phyloP scores from a whole-genome alignment of 1,140 invertebrate species.

The Lethocerus indicus region DNA sequence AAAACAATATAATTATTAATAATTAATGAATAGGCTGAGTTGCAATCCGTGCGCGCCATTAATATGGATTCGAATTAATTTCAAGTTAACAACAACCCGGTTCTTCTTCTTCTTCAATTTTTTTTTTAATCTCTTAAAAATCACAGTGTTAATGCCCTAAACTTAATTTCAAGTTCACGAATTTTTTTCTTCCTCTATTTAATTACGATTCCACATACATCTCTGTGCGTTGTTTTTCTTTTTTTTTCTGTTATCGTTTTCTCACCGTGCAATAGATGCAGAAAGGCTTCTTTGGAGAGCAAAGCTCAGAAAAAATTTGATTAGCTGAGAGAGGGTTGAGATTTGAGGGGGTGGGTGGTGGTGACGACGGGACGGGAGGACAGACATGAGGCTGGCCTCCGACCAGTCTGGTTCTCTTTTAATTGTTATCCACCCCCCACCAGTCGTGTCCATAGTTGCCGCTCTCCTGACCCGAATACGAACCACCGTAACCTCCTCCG shows the following conservation, averaged over 20 bases:
- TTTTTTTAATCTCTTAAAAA: too few species aligned
- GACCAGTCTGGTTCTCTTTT: constrained; percentile 1
- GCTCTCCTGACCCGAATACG: neutral
- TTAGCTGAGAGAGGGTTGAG: constrained; percentile 12
- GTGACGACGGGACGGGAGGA: neutral
- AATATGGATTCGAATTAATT: too few species aligned
- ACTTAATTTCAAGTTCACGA: constrained; percentile 7
- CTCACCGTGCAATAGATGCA: too few species aligned
- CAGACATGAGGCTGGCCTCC: too few species aligned
- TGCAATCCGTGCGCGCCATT: too few species aligned
- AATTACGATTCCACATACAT: constrained; percentile 3
- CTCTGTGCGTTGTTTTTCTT: neutral
- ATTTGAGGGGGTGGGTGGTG: neutral
- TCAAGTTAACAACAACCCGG: too few species aligned
- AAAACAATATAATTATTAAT: too few species aligned
- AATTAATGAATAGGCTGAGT: too few species aligned
- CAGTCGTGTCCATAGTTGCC: constrained; percentile 4
- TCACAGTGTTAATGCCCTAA: constrained; percentile 15
- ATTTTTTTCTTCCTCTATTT: constrained; percentile 2
- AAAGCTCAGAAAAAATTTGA: constrained; percentile 10
- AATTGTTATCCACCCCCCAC: constrained; percentile 4
- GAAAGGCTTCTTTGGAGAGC: constrained; percentile 11
- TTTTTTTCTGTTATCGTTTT: too few species aligned
- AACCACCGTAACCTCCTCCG: constrained; percentile 8
- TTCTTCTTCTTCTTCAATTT: too few species aligned